phyloP scores from a whole-genome alignment of 1,140 invertebrate species.

The Panonychus citri region DNA sequence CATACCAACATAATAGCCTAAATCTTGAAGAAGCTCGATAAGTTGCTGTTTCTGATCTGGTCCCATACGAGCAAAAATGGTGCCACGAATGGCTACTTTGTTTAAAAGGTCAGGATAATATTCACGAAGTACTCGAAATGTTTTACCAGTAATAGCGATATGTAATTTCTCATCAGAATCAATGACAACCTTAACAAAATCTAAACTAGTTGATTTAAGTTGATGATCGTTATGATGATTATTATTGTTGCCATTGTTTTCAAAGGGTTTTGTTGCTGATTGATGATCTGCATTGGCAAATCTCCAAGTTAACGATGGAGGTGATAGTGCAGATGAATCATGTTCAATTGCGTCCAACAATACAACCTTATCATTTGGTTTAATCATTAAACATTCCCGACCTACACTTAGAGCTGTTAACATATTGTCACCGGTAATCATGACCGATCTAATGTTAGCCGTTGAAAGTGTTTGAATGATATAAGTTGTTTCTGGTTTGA shows the following conservation, averaged over 20 bases:
- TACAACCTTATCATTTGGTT: constrained; percentile 40
- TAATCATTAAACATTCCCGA: constrained; percentile 74
- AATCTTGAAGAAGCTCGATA: constrained; percentile 55
- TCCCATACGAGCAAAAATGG: constrained; percentile 86
- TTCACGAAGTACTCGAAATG: constrained; percentile 44
- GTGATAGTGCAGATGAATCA: background rate
- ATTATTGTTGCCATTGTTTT: background rate
- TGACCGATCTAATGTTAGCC: constrained; percentile 67
- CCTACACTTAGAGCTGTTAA: constrained; percentile 87
- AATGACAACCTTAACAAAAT: background rate
- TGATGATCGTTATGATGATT: background rate
- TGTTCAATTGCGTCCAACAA: constrained; percentile 29
- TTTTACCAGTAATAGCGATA: constrained; percentile 50
- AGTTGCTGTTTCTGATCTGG: constrained; percentile 90
- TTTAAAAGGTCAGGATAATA: constrained; percentile 47
- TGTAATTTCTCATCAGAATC: constrained; percentile 29
- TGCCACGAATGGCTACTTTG: constrained; percentile 44
- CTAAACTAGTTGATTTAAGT: background rate
- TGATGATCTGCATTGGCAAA: constrained; percentile 4
- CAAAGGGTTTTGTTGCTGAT: background rate
- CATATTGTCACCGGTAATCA: constrained; percentile 98
- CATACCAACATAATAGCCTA: constrained; percentile 64
- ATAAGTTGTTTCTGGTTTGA: constrained; percentile 57
- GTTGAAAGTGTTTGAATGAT: constrained; percentile 51
- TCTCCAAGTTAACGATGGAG: constrained; percentile 7